phyloP scores from a whole-genome alignment of 2,113 vertebrate species.

The Sminthopsis crassicaudata region DNA sequence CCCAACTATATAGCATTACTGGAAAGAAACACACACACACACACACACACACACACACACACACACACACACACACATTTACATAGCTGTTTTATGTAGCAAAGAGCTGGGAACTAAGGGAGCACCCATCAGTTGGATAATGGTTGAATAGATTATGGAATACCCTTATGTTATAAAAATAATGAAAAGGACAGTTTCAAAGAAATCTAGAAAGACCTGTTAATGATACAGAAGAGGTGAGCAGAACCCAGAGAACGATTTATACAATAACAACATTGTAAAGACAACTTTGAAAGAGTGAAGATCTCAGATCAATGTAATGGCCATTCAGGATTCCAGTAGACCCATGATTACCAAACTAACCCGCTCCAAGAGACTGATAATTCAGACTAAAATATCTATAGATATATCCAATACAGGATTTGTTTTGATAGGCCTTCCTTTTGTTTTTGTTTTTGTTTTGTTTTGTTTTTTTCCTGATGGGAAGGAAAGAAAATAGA shows the following conservation, averaged over 20 bases:
- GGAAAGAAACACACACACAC: background rate
- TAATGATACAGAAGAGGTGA: background rate
- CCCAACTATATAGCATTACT: background rate
- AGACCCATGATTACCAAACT: background rate
- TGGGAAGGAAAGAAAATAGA: background rate
- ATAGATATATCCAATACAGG: background rate
- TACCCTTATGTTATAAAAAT: background rate
- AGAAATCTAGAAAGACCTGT: background rate
- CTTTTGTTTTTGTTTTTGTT: background rate
- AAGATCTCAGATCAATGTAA: background rate
- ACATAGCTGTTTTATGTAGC: background rate
- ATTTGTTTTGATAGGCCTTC: background rate
- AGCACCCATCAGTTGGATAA: background rate
- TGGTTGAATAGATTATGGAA: background rate
- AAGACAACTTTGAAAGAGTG: background rate
- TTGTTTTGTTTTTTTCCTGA: background rate
- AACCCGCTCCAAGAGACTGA: background rate
- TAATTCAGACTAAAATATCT: background rate
- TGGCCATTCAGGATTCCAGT: background rate
- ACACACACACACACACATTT: background rate
- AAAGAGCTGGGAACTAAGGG: background rate
- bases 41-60: too few relatives aligned
- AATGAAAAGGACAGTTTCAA: background rate
- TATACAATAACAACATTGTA: background rate
- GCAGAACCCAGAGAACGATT: background rate